phyloP scores from a whole-genome alignment of 2,113 vertebrate genomes.

The Platichthys stellatus region DNA sequence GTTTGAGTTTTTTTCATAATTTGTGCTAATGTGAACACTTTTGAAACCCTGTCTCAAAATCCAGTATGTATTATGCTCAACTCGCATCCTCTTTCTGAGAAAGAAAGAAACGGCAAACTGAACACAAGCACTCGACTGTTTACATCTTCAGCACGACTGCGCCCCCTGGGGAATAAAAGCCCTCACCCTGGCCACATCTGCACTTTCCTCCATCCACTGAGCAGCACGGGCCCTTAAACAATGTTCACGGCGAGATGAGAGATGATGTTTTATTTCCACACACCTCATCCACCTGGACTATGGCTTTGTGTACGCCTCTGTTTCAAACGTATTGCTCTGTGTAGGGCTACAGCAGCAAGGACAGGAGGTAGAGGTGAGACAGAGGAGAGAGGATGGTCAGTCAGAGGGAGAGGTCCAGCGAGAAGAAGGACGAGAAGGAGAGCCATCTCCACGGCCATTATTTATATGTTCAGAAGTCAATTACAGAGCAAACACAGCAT shows the following conservation, averaged over 20 bases:
- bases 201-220: conserved; percentile 13
- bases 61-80: no score
- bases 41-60: neutral
- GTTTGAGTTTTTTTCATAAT: no score
- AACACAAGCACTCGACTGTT: conserved; percentile 19
- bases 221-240: conserved; percentile 22
- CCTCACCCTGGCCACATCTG: neutral
- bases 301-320: conserved; percentile 24
- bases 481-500: conserved; percentile 43
- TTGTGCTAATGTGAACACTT: no score
- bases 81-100: neutral
- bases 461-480: conserved; percentile 63
- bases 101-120: neutral
- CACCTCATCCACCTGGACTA: conserved; percentile 19
- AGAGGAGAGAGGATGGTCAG: conserved; percentile 8
- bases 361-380: conserved; percentile 2
- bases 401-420: neutral
- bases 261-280: conserved; percentile 34
- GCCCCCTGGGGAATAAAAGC: neutral
- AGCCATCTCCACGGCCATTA: conserved; percentile 38
- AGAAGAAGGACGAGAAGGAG: neutral
- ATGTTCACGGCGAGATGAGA: conserved; percentile 20
- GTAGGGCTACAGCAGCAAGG: conserved; percentile 4
- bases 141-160: conserved; percentile 18
- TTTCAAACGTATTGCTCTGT: conserved; percentile 42